A percentile compares a stretch with the other conserved stretches of the same genome.
Conservation (phyloP, 2,797 vertebrate species). For the Argyrosomus regius region DNA sequence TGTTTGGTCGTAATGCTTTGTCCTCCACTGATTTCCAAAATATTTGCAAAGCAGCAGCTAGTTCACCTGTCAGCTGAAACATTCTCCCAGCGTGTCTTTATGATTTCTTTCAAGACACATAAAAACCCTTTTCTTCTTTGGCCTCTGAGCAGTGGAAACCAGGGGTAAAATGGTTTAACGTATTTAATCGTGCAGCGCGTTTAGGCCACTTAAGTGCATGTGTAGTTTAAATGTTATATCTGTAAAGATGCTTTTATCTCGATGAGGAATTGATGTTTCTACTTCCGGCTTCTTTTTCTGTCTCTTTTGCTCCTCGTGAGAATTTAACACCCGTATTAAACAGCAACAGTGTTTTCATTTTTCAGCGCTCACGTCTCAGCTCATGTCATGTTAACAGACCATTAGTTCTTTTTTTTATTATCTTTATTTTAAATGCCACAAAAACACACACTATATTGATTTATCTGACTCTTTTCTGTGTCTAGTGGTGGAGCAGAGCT, state of each 20-base stretch:
- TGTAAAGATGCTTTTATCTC: neutral
- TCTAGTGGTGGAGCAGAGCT: slow-evolving; percentile 95
- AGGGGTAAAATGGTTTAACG: neutral
- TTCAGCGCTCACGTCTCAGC: neutral
- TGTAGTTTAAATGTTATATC: neutral
- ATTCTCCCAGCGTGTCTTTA: neutral
- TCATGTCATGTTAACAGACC: neutral
- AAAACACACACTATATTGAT: neutral
- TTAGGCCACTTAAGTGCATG: neutral
- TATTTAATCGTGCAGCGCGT: neutral
- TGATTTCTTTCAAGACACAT: neutral
- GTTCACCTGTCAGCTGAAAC: neutral
- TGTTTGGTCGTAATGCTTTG: neutral
- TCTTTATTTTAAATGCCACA: neutral
- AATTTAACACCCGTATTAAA: neutral
- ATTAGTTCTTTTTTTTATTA: neutral
- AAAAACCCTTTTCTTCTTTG: neutral
- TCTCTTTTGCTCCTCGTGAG: neutral
- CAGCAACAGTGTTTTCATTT: neutral
- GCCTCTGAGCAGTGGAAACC: neutral
- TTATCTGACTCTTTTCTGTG: neutral
- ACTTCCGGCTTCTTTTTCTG: neutral
- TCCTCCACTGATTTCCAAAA: neutral
- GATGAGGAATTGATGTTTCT: neutral
- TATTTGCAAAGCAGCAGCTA: neutral